Base-by-base conservation (phyloP, 2,888 invertebrate species). In the Anarsia innoxiella region DNA sequence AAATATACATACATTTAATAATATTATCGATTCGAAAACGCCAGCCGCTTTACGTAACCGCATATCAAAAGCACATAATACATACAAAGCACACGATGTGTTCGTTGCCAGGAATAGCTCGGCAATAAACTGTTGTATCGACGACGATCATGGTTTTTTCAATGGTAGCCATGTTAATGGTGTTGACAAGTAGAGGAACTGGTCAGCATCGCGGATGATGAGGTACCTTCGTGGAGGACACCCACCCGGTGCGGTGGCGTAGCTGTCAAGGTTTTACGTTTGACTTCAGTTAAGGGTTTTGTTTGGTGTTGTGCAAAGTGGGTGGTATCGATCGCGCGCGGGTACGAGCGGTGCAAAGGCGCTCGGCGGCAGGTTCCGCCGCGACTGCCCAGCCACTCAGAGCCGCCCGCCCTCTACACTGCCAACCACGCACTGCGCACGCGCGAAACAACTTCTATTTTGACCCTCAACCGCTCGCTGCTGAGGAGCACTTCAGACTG, bases 351-450 rank as follows among this genome's bases (percentile, higher is more conserved):
- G 48, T 59, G 56, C 57, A 69, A 70, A 72, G 74, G 77, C 84
- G 69, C 62, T 57, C 11, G 63, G 75, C 79, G 79, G 82, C 78
- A 61, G 71, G 70, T 56, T 73, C 57, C 66, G 83, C 82, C 83
- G 80, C 84, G 77, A 85, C 85, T 78, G 70, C 63, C 65, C 50
- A 51, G 42, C 46, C 48, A 39, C 59, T 56, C 56, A 53, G 49
- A 45, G 32, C 47, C 48, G 28, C 23, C 45, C 47, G 41, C 44
- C 49, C 44, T 42, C 47, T 48, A 50, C 46, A 63, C 63, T 60
- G 62, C 56, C 58, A 56, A 55, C 9, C 16, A 8, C 51, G n/a
- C 54, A 52, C 52, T 59, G 46, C 50, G 36, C 51, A 73, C 77
- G 77, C 78, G 77, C 76, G 65, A 31, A 39, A 44, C 51, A 44